These are phyloP conservation scores for Arrhamphus sclerolepis DNA, from an alignment of 2,797 vertebrate genomes.

Conservation along the genomic window DNA sequence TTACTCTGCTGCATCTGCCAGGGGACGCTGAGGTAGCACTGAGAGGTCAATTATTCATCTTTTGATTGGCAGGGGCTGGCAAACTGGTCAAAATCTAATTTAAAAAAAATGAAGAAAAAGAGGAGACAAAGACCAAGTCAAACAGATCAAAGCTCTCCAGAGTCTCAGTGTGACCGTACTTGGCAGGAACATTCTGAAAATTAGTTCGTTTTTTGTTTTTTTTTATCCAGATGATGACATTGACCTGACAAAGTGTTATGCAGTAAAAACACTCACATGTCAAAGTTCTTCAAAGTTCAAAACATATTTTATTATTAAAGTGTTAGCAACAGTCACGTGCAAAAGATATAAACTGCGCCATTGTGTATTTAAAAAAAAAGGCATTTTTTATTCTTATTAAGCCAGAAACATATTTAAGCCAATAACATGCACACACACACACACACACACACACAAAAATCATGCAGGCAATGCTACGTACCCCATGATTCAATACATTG, in stretches of 20 bases:
- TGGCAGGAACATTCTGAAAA: slow-evolving; percentile 42
- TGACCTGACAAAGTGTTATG: slow-evolving; percentile 24
- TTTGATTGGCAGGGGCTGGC: slow-evolving; percentile 54
- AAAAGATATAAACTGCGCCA: too few relatives aligned
- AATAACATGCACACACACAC: too few relatives aligned
- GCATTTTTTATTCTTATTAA: too few relatives aligned
- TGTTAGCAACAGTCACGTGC: background rate
- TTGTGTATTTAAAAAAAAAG: too few relatives aligned
- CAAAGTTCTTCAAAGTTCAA: slow-evolving; percentile 29
- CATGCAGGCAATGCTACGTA: too few relatives aligned
- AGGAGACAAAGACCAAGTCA: slow-evolving; percentile 11
- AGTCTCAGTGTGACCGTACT: slow-evolving; percentile 49
- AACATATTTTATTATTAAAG: slow-evolving; percentile 32
- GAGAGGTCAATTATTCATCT: slow-evolving; percentile 57
- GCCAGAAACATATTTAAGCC: too few relatives aligned
- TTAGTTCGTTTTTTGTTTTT: slow-evolving; percentile 56
- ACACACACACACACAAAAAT: too few relatives aligned
- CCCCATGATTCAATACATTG: too few relatives aligned
- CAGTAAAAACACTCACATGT: slow-evolving; percentile 12
- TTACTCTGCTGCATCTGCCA: slow-evolving; percentile 17
- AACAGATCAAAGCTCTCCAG: slow-evolving; percentile 44
- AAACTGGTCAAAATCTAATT: slow-evolving; percentile 28
- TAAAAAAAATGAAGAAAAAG: slow-evolving; percentile 13
- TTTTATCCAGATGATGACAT: slow-evolving; percentile 45
- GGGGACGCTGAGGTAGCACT: slow-evolving; percentile 23